Evolutionary conservation across 2,113 vertebrate species (phyloP), one percentile per base, ranked within the genome.

Genomic region (Brachirus orientalis): DNA sequence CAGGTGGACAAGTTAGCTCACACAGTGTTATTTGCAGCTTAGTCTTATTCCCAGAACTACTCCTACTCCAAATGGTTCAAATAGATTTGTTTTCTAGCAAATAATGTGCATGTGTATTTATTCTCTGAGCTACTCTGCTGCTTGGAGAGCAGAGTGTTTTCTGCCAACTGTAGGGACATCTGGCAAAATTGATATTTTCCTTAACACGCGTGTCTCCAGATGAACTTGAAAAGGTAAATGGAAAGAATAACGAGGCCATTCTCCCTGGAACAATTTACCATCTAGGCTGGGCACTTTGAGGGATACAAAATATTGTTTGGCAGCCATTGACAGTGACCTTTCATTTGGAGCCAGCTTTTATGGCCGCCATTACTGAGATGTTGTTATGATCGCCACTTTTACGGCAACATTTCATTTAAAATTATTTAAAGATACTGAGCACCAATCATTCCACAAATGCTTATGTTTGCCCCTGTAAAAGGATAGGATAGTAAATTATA

Each of bases 341-440:
- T 86, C 18, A 63, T 72, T 74, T 69, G 72, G 38, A 41, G 20
- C 45, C 9, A 46, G 58, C 66, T 82, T 84, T 86, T 76, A 82
- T 59, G 72, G 67, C 60, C 10, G 57, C 45, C 40, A 61, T 84
- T 82, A 86, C 36, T 59, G 47, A 81, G 69, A 77, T 73, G 68
- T 66, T 74, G 63, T 69, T 19, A 40, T 70, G 58, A 76, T 69
- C 63, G 54, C 8, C 58, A 63, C 58, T 75, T 83, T 85, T 61
- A 79, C 20, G 11, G 47, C 60, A 20, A 8, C 55, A 38, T 84
- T 83, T 80, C 19, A 17, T 56, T 60, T 76, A 6, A 56, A 56
- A 55, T 75, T 58, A 53, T 66, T 57, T 52, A 16, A 52, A 77
- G 72, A 63, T 19, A 45, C 22, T 9, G 10, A 60, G 37, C 60